Evolutionary conservation across 2,113 vertebrate species (phyloP), one percentile per base, ranked within the genome.

Genomic region (Amblyopsis rosae): DNA sequence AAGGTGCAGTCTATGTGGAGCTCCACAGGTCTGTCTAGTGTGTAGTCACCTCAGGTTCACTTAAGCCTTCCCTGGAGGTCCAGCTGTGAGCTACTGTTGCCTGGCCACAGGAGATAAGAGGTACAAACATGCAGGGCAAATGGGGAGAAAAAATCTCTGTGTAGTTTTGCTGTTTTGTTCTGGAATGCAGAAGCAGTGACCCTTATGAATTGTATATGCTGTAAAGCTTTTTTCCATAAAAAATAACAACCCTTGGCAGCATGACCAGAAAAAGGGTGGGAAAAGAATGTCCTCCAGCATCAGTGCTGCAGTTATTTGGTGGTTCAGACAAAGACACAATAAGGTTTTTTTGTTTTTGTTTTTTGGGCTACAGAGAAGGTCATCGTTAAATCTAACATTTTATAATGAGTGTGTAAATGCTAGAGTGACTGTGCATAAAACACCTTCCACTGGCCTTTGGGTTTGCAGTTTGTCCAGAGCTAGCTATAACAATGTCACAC

Each of bases 111-210:
- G 35, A 81, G 85, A 89, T 82, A 80, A 76, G 67, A 55, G 62
- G 63, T 63, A 76, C 79, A 79, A 84, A 85, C 71, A 73, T 78
- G 72, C 62, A 76, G 57, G 55, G 67, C 73, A 82, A 80, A 75
- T 72, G 69, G 68, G 82, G 74, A 63, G 66, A 50, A 77, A 63
- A 69, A 57, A 65, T 49, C 10, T 33, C 65, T 71, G 33, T 69
- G 33, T 19, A 63, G 54, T 70, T 41, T 64, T 47, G 60, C 69
- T 12, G 65, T 41, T 50, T 48, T 49, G 66, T 59, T 15, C 64
- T 62, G 74, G 76, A 75, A 75, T 64, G 54, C 65, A 32, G 10
- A 70, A 62, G 45, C 59, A 70, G 53, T 73, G 81, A 81, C 71
- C 75, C 75, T 64, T 49, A 16, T 62, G 57, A 81, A 85, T 67